These are phyloP conservation scores for Lordiphosa stackelbergi DNA, from an alignment of 1,140 invertebrate genomes.

Conservation along the genomic window DNA sequence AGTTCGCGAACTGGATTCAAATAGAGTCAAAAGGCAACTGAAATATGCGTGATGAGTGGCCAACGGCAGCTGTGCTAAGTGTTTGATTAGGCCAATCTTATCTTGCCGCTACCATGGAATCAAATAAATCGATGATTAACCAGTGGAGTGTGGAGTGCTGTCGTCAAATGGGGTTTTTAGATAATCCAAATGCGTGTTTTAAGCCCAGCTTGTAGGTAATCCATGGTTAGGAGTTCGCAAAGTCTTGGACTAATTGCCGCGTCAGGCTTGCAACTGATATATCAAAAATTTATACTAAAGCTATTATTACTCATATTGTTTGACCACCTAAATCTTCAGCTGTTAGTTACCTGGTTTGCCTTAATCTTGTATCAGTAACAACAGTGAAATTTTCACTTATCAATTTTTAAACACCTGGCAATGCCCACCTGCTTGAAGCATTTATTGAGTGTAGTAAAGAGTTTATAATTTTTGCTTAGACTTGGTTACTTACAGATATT, in stretches of 20 bases:
- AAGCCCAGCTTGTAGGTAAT: neutral
- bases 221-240: neutral
- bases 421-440: constrained; percentile 49
- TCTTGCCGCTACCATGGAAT: constrained; percentile 30
- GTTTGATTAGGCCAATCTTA: constrained; percentile 58
- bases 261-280: no score
- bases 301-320: constrained; percentile 25
- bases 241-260: neutral
- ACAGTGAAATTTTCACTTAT: constrained; percentile 38
- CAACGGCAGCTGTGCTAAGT: constrained; percentile 28
- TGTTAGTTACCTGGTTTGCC: neutral
- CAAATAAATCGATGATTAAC: constrained; percentile 36
- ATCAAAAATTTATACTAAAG: constrained; percentile 33
- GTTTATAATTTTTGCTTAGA: constrained; percentile 34
- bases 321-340: neutral
- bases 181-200: constrained; percentile 21
- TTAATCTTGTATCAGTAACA: constrained; percentile 27
- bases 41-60: neutral
- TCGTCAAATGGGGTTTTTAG: constrained; percentile 11
- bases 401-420: constrained; percentile 48
- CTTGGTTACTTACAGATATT: neutral
- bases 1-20: constrained; percentile 13
- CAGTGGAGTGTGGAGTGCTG: constrained; percentile 20
- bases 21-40: constrained; percentile 16
- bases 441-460: constrained; percentile 51